Evolutionary conservation across 2,888 invertebrate genomes (phyloP), one percentile per base, ranked within the genome.

Genomic region (Catonia carolina): DNA sequence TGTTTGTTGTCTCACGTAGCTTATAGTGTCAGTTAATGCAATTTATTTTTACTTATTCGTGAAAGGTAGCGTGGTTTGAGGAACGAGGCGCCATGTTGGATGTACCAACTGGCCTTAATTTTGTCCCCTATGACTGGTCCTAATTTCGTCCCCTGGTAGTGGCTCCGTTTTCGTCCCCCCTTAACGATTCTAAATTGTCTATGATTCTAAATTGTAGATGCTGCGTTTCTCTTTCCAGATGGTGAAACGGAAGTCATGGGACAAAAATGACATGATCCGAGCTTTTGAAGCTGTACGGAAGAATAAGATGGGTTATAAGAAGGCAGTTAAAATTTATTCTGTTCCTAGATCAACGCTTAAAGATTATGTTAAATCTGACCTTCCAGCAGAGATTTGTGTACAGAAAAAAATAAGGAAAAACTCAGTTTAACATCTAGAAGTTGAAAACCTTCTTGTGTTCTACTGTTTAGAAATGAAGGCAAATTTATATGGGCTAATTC

Each of bases 241-340:
- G n/a, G n/a, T n/a, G n/a, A n/a, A n/a, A n/a, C n/a, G 54, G 37
- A 49, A 48, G 15, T 18, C 37, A 20, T 49, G 54, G 53, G 48
- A 54, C 27, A 14, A 39, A 31, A 12, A 36, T 14, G 36, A 27
- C 18, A 54, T 54, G 58, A 18, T 2, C 8, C 48, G 37, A 17
- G 58, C 58, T 20, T 47, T 58, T 17, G 23, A 47, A 23, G 53
- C 49, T 33, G 54, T 58, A 1, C 2, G 48, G 31, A 39, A 58
- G 8, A 49, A 37, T 17, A 20, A 54, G 20, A 48, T 51, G 49
- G 53, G 53, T 17, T 54, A 37, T 17, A 27, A 49, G 42, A 53
- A 58, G 27, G 54, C 53, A 22, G 17, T 50, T 7, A 49, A 35
- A 10, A 45, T 53, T 22, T 58, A 39, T 31, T 17, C 27, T n/a